These are phyloP conservation scores for Anguilla megastoma DNA, from an alignment of 2,797 vertebrate genomes.

Conservation along the genomic window DNA sequence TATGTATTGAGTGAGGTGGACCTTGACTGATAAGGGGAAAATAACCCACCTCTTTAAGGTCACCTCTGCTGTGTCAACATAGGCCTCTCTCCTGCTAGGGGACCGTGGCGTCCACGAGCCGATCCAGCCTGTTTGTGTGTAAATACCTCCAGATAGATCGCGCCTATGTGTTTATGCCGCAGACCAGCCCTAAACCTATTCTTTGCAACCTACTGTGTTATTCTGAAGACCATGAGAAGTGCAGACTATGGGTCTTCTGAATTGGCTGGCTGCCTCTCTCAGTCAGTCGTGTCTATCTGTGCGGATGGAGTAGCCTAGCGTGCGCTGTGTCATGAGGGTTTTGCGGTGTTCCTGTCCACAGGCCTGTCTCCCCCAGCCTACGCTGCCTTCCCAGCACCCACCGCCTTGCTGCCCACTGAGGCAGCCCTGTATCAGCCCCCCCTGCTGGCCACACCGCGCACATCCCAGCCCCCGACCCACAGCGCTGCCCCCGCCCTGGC, in stretches of 20 bases:
- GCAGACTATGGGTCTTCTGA: background rate
- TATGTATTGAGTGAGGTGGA: background rate
- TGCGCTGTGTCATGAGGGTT: conserved; percentile 36
- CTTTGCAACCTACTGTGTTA: background rate
- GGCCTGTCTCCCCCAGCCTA: conserved; percentile 93
- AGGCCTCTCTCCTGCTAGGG: background rate
- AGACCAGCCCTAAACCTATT: background rate
- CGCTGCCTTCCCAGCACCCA: conserved; percentile 82
- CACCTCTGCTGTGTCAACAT: conserved; percentile 26
- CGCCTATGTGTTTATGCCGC: conserved; percentile 24
- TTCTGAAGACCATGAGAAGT: background rate
- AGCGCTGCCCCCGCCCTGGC: conserved; percentile 79
- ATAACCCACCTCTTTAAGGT: conserved; percentile 21
- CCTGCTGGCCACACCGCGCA: conserved; percentile 82
- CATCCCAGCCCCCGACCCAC: conserved; percentile 72
- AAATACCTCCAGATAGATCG: conserved; percentile 49
- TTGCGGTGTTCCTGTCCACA: conserved; percentile 51
- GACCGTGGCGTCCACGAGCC: background rate
- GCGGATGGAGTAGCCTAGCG: background rate
- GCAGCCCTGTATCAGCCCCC: conserved; percentile 88
- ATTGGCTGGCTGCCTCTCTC: background rate
- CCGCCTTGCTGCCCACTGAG: conserved; percentile 84
- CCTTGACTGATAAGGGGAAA: conserved; percentile 4
- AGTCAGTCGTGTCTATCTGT: background rate
- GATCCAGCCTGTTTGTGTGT: conserved; percentile 57